Base-by-base conservation (phyloP, 1,140 invertebrate genomes). In the Drosophila sucinea region DNA sequence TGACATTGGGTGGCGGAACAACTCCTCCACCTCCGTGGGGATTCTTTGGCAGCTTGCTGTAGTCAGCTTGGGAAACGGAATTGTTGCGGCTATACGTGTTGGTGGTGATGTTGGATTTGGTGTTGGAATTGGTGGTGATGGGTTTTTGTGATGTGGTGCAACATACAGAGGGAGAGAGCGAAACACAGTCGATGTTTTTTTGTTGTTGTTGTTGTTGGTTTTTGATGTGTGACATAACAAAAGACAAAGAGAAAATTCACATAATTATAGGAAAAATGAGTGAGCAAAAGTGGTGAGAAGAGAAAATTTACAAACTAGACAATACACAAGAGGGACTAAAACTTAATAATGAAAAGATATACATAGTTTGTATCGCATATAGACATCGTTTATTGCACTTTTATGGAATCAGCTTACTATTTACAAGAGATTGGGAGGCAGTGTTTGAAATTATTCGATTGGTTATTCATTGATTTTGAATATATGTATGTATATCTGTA, bases 11-110 rank as follows among this genome's bases (percentile, higher is more conserved):
- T 38, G 87, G 90, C 8, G 83, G 90, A 4, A 73, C 80, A 38
- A 81, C 85, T 10, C 32, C 57, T 10, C 32, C 57, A 60, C 71
- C 55, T n/a, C 70, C 70, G 30, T 91, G 91, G 17, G 84, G 61
- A 66, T 70, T 81, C 74, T 92, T 92, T 35, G 91, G 91, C 38
- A 91, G 61, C 69, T 92, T 92, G 55, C 71, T 93, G 83, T 94
- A 94, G 84, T 94, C 94, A 66, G 93, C 93, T 91, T 93, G 93
- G 0, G 93, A 92, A 3, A 93, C 93, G 27, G 94, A 94, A 60
- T 94, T 94, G 35, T 93, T 94, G 2, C 94, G 93, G 61, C 92
- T 93, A 70, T 64, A 25, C 44, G 54, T 4, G 6, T 11, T 23
- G 41, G 41, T 23, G 41, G 41, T 27, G 7, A 23, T 51, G 44